Evolutionary conservation across 2,797 vertebrate genomes (phyloP), one percentile per base, ranked within the genome.

Genomic region (Neomorphus geoffroyi): DNA sequence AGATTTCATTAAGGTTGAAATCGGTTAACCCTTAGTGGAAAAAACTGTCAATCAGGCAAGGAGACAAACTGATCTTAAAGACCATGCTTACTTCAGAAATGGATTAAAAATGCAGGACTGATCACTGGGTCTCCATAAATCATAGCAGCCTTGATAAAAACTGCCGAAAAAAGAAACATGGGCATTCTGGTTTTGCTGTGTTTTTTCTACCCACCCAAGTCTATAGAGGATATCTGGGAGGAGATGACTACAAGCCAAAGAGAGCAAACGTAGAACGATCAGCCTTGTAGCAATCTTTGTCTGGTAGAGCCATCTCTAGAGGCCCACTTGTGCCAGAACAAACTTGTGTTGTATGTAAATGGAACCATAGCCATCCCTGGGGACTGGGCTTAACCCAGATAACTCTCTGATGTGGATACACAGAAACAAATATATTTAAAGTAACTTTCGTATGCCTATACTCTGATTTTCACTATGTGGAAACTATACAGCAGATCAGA

Each of bases 271-370:
- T 88, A 87, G 45, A 80, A 80, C 4, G 41, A 67, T 69, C 64
- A 75, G 41, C 85, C 88, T 90, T 93, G 92, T 78, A 96, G 88
- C 27, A 93, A 91, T 48, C 57, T 83, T 43, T 58, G 51, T 60
- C 90, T 61, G 71, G 43, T 10, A 82, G 64, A 91, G 65, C 37
- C 69, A 90, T 57, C 62, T 86, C 78, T 66, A 66, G 72, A 61
- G 82, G 72, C 32, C 71, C 23, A 80, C 86, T 54, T 75, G 51
- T 88, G 82, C 84, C 85, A 92, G 78, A 92, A 35, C 30, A 90
- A 86, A 91, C 64, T 85, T 72, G 37, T 37, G 39, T 60, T 90
- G 33, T 71, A 79, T 69, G 84, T 53, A 90, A 92, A 78, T 60
- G 71, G 86, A 89, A 89, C 53, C 30, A 11, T 6, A 53, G 69